Evolutionary conservation across 2,113 vertebrate species (phyloP).

Genomic region (Pituophis catenifer): DNA sequence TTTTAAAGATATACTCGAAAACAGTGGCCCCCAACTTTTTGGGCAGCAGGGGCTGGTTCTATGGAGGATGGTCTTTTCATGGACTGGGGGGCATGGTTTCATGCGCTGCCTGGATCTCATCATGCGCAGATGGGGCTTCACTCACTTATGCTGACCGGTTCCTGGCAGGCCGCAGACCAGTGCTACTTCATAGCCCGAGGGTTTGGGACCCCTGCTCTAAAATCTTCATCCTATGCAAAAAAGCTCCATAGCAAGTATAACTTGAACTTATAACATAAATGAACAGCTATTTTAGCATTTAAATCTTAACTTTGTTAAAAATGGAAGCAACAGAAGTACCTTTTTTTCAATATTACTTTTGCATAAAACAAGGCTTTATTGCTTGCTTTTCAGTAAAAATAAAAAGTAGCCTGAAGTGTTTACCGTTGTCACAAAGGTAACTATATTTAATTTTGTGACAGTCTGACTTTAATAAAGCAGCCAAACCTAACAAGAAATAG

Average conservation of each 20-base stretch:
- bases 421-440: conserved; percentile 3
- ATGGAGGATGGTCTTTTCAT: neutral
- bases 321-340: conserved; percentile 40
- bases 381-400: conserved; percentile 50
- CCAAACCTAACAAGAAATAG: neutral
- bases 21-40: neutral
- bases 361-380: conserved; percentile 46
- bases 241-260: neutral
- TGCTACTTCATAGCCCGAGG: neutral
- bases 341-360: conserved; percentile 41
- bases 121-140: neutral
- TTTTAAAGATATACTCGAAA: neutral
- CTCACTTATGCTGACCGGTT: neutral
- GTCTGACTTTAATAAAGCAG: conserved; percentile 2
- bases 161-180: too few species aligned
- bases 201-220: neutral
- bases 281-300: neutral
- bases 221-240: neutral
- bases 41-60: neutral
- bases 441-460: neutral
- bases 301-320: conserved; percentile 21
- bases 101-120: neutral
- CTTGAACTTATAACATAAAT: neutral
- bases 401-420: conserved; percentile 31
- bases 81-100: neutral